Base-by-base conservation (phyloP, 2,888 invertebrate species). In the Trachelus iudaicus region DNA sequence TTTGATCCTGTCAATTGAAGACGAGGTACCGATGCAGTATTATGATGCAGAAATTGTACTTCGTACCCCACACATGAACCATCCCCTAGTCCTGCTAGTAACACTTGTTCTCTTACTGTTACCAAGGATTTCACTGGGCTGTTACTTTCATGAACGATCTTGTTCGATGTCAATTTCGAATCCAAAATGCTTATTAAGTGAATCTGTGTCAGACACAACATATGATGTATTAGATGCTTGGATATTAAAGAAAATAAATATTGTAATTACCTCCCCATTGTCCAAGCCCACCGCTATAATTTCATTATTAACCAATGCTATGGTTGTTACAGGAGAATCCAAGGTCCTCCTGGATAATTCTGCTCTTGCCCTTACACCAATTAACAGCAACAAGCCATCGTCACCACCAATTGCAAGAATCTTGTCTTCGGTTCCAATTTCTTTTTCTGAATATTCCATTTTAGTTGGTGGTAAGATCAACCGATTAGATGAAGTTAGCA, bases 1-100 rank as follows among this genome's bases (percentile, higher is more conserved):
- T 96, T 94, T 0, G 95, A 92, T 0, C 96, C 96, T 11, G 95
- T 95, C n/a, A 96, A 90, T 80, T 94, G 94, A 0, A 94, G 91
- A 79, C 92, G 89, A 37, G 88, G 83, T 34, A 69, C 33, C 4
- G 4, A 89, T 86, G 76, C 85, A 76, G 69, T 82, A 85, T 78
- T 68, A 68, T 89, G 85, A 77, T 91, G 90, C 31, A 90, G 86
- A 71, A 92, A 91, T 79, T 92, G 90, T 77, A 93, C 85, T 30
- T 93, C 93, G 68, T 93, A 87, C 13, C 93, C 93, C 69, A 93
- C 93, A 84, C 95, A 94, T 0, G 94, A 93, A 0, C 95, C 95
- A 87, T 95, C 95, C 91, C 94, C 94, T 80, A 94, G 93, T 11
- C 94, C 94, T 31, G 92, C 92, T 73, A 93, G 92, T 81, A 94